Evolutionary conservation across 2,113 vertebrate genomes (phyloP).

Genomic region (Otus sunia): DNA sequence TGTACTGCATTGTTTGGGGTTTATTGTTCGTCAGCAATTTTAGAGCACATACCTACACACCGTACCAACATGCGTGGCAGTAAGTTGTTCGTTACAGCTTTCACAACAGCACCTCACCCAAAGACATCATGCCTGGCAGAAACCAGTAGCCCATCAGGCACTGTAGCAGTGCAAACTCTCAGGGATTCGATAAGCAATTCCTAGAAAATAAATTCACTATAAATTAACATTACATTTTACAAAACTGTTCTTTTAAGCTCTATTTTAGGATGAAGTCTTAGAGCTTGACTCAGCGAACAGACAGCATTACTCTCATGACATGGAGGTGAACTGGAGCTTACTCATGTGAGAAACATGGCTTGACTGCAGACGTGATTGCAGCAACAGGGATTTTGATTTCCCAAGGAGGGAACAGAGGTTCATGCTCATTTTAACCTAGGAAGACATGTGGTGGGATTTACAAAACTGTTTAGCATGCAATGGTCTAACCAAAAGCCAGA

Average conservation of each 20-base stretch:
- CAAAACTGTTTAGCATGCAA: background rate
- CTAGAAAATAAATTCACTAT: background rate
- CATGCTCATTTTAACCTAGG: background rate
- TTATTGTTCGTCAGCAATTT: background rate
- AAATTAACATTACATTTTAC: background rate
- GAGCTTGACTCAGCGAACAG: background rate
- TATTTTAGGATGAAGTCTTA: background rate
- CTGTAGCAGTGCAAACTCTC: background rate
- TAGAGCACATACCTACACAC: background rate
- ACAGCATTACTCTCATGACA: background rate
- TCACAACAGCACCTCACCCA: background rate
- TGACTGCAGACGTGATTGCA: background rate
- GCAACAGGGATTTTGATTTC: background rate
- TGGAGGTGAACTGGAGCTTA: background rate
- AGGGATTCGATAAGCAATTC: background rate
- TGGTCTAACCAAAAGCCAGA: background rate
- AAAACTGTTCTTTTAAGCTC: background rate
- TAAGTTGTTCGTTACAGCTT: background rate
- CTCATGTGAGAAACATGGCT: background rate
- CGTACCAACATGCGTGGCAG: rapidly evolving
- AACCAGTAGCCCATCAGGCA: background rate
- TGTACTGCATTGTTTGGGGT: background rate
- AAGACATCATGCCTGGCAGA: background rate
- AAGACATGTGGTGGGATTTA: background rate
- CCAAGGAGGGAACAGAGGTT: background rate